Evolutionary conservation across 2,113 vertebrate genomes (phyloP), one percentile per base, ranked within the genome.

Genomic region (Nannospalax galili): DNA sequence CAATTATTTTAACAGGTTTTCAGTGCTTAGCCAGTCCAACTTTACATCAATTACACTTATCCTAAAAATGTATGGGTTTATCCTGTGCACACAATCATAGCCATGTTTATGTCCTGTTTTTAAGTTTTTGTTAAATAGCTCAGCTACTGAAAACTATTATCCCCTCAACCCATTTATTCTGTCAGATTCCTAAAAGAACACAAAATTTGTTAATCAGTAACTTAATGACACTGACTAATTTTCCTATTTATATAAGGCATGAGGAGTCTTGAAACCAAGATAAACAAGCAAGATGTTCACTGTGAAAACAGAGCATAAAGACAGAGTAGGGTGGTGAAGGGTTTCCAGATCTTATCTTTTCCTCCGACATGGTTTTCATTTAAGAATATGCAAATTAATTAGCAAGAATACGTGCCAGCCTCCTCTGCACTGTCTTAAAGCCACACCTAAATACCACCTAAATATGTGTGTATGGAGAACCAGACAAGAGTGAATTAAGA

Each of bases 381-480:
- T 62, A 94, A 92, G n/a, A 88, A 11, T 67, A 37, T 74, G 90
- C 52, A 95, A 93, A 96, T 88, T 28, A 93, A 81, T 65, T 92
- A 96, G 88, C 56, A 96, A 94, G 87, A 93, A 96, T 62, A 58
- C 84, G 79, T 37, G 73, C 69, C 42, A 69, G 70, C 45, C 65
- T 95, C 67, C 84, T 73, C 20, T 30, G 35, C 78, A 85, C n/a
- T 94, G 60, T 67, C 84, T 74, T 62, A 72, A 96, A 96, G 87
- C 70, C 52, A 94, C 73, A 9, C 48, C 45, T 90, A 94, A 84
- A 77, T 22, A 64, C 16, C 48, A 91, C 67, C 62, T 93, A 93
- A 89, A 93, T 93, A 96, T 87, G 94, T 87, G 81, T 87, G 45
- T 1, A 3, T 75, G 88, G 14, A 8, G 15, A 96, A 94, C 80